Percentiles rank a stretch among this genome's conserved stretches.
phyloP scores from a whole-genome alignment of 1,140 invertebrate genomes.

The Episyrphus balteatus region DNA sequence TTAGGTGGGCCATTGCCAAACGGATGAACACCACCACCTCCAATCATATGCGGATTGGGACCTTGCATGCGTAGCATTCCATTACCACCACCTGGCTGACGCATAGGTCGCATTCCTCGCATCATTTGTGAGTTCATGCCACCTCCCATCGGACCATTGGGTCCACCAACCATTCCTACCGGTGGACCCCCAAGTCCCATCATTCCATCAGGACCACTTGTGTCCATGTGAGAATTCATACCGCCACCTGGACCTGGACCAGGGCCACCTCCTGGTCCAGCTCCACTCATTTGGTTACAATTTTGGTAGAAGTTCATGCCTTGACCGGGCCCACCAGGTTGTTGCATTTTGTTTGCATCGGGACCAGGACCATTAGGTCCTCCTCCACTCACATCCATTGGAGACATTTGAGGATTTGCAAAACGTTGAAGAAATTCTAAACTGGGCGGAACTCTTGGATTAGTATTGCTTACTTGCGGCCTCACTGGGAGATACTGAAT shows the following conservation, averaged over 20 bases:
- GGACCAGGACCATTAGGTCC: constrained; percentile 62
- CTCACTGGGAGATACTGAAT: constrained; percentile 94
- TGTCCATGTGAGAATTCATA: constrained; percentile 36
- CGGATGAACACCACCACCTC: constrained; percentile 22
- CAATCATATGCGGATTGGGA: constrained; percentile 32
- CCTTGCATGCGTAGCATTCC: constrained; percentile 37
- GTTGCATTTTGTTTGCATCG: constrained; percentile 16
- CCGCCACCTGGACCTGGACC: constrained; percentile 31
- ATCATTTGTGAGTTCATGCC: constrained; percentile 31
- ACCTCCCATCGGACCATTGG: constrained; percentile 17
- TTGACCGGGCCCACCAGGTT: not conserved
- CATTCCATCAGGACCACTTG: constrained; percentile 23
- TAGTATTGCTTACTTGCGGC: constrained; percentile 56
- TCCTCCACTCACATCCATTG: constrained; percentile 51
- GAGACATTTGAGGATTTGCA: constrained; percentile 50
- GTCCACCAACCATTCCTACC: constrained; percentile 16
- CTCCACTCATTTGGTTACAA: constrained; percentile 36
- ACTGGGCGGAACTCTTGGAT: constrained; percentile 69
- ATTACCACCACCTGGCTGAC: constrained; percentile 12
- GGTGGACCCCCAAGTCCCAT: not conserved
- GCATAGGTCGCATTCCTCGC: constrained; percentile 34
- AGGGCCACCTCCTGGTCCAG: constrained; percentile 33
- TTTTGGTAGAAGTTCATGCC: constrained; percentile 36
- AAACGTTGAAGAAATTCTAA: constrained; percentile 86
- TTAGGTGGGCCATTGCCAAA: not conserved